Percentiles rank a stretch among this genome's conserved stretches.
These are phyloP conservation scores for Umimayanthus kanabou DNA, from an alignment of 92 coral and sea anemone species.

Conservation along the genomic window DNA sequence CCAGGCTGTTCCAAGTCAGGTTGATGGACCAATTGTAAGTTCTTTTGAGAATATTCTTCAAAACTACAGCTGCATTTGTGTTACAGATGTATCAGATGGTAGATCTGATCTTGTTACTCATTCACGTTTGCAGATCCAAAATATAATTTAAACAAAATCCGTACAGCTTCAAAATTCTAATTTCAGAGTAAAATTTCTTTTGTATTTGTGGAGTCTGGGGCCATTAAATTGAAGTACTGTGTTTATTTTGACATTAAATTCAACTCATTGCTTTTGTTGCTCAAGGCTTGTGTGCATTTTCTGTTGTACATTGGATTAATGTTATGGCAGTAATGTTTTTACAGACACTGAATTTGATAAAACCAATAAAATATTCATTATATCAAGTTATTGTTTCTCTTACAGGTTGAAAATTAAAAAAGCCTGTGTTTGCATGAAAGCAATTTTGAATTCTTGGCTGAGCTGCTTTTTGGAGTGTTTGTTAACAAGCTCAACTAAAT, in stretches of 20 bases:
- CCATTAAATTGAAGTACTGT: constrained; percentile 4
- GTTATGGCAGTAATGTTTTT: not conserved
- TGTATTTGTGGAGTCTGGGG: not conserved
- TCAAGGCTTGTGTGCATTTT: not conserved
- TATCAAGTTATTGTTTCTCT: not conserved
- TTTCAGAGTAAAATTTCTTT: not conserved
- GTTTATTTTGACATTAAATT: constrained; percentile 1
- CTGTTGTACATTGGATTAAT: not conserved
- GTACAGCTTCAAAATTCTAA: not conserved
- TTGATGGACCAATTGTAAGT: constrained; percentile 61
- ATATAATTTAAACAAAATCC: not conserved
- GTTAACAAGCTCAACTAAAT: not conserved
- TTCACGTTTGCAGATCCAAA: not conserved
- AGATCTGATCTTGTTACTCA: not conserved
- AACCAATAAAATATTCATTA: constrained; percentile 38
- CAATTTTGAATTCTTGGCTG: not conserved
- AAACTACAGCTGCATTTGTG: too few relatives aligned
- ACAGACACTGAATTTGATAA: constrained; percentile 9
- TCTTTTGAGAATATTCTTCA: not conserved
- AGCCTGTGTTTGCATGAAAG: not conserved
- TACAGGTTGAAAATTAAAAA: constrained; percentile 7
- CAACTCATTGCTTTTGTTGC: not conserved
- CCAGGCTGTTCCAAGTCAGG: constrained; percentile 42
- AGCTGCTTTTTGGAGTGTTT: not conserved
- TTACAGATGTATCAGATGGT: not conserved